Percentiles rank a stretch among this genome's conserved stretches.
Evolutionary conservation across 2,888 invertebrate genomes (phyloP).

Genomic region (Omphaloscelis lunosa): DNA sequence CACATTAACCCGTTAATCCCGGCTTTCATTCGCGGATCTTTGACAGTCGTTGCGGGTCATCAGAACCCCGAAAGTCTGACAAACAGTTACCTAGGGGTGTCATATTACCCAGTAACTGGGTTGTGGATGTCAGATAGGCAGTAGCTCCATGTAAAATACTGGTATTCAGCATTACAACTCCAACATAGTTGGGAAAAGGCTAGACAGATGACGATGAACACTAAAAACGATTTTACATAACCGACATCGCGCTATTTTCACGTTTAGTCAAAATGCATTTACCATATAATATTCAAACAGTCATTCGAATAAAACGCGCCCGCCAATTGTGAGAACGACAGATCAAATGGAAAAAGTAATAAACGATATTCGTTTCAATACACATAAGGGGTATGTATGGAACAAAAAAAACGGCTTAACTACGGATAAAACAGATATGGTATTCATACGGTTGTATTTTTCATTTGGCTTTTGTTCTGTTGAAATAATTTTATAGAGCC

Average conservation of each 20-base stretch:
- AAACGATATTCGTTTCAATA: slow-evolving; percentile 55
- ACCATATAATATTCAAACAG: slow-evolving; percentile 26
- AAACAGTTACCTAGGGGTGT: too few species aligned
- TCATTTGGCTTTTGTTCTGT: slow-evolving; percentile 12
- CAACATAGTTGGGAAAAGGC: too few species aligned
- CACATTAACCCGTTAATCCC: too few species aligned
- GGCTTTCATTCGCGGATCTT: too few species aligned
- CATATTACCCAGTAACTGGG: too few species aligned
- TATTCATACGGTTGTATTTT: slow-evolving; percentile 31
- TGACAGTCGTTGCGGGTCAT: too few species aligned
- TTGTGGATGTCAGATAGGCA: too few species aligned
- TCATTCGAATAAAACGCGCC: slow-evolving; percentile 25
- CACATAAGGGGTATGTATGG: slow-evolving; percentile 23
- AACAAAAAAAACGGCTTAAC: slow-evolving; percentile 24
- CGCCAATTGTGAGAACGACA: slow-evolving; percentile 48
- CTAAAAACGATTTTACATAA: slow-evolving; percentile 27
- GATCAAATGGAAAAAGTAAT: slow-evolving; percentile 61
- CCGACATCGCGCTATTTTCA: slow-evolving; percentile 10
- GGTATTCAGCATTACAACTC: too few species aligned
- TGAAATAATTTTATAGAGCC: slow-evolving; percentile 9
- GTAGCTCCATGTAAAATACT: too few species aligned
- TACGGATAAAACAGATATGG: slow-evolving; percentile 39
- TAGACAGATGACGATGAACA: too few species aligned
- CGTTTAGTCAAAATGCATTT: slow-evolving; percentile 8
- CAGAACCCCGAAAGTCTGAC: too few species aligned